Percentiles rank a stretch among this genome's conserved stretches.
These are phyloP conservation scores for Iselma pallidipennis DNA, from an alignment of 2,888 invertebrate genomes.

Conservation along the genomic window DNA sequence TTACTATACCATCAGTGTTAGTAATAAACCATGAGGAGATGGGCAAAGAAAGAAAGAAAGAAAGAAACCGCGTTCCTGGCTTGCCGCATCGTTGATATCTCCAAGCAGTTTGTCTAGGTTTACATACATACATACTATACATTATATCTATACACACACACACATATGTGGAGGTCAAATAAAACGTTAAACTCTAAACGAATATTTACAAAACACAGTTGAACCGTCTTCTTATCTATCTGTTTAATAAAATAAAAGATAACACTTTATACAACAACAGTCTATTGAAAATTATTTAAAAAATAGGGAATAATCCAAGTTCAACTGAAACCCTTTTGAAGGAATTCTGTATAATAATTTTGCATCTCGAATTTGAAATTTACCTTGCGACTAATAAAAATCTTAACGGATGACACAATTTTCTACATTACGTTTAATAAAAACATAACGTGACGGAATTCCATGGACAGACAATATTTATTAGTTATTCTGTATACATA, in stretches of 20 bases:
- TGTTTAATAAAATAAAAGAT: neutral
- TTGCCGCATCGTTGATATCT: conserved; percentile 31
- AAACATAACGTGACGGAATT: neutral
- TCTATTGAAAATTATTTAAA: neutral
- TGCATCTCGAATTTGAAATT: neutral
- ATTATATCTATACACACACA: conserved; percentile 8
- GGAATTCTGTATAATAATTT: neutral
- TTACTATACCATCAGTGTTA: neutral
- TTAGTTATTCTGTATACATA: neutral
- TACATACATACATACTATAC: conserved; percentile 6
- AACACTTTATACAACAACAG: neutral
- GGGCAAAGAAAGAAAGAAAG: neutral
- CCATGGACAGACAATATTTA: too few species aligned
- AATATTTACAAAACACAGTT: conserved; percentile 28
- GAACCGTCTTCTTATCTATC: neutral
- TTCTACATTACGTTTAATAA: neutral
- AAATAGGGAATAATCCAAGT: neutral
- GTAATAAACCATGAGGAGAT: conserved; percentile 1
- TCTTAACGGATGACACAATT: neutral
- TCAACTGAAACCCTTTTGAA: too few species aligned
- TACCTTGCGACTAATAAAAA: neutral
- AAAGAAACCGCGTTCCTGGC: conserved; percentile 15
- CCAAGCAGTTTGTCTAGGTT: neutral
- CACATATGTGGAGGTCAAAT: conserved; percentile 36
- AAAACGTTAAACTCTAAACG: conserved; percentile 34